These are phyloP conservation scores for Lepidonotus clava DNA, from an alignment of 2,888 invertebrate genomes.

Conservation along the genomic window DNA sequence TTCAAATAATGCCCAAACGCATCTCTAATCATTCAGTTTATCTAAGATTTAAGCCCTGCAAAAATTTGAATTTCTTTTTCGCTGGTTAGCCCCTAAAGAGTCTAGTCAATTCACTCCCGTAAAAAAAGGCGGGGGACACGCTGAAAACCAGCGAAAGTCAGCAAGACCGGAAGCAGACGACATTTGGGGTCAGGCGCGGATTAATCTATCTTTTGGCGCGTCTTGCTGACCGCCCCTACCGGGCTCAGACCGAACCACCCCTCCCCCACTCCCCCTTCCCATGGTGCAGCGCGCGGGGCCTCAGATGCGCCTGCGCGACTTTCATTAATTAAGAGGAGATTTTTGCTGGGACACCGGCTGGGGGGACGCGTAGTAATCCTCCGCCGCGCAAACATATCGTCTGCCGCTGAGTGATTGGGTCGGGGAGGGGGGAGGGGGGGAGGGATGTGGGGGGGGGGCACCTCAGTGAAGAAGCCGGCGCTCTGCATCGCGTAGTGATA, in stretches of 20 bases:
- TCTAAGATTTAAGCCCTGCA: too few relatives aligned
- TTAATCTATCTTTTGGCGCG: constrained; percentile 24
- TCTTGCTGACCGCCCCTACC: background rate
- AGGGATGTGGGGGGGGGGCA: background rate
- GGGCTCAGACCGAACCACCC: background rate
- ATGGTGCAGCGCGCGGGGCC: background rate
- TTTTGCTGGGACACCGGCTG: constrained; percentile 33
- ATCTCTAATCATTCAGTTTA: too few relatives aligned
- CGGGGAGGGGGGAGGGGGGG: background rate
- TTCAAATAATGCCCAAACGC: too few relatives aligned
- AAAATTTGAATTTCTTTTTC: too few relatives aligned
- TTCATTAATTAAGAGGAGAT: constrained; percentile 51
- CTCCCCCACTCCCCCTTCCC: background rate
- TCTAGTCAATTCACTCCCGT: too few relatives aligned
- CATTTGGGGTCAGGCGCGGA: constrained; percentile 3
- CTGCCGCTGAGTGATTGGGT: constrained; percentile 31
- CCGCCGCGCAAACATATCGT: constrained; percentile 32
- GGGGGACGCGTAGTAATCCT: constrained; percentile 42
- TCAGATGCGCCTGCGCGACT: constrained; percentile 28
- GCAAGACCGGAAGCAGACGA: constrained; percentile 1
- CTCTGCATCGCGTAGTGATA: too few relatives aligned
- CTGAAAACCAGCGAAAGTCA: background rate
- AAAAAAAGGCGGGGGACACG: background rate
- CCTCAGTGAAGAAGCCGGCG: too few relatives aligned
- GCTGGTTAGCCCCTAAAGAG: too few relatives aligned